Conservation (phyloP, 1,140 invertebrate species). For the Drosophila bocqueti region DNA sequence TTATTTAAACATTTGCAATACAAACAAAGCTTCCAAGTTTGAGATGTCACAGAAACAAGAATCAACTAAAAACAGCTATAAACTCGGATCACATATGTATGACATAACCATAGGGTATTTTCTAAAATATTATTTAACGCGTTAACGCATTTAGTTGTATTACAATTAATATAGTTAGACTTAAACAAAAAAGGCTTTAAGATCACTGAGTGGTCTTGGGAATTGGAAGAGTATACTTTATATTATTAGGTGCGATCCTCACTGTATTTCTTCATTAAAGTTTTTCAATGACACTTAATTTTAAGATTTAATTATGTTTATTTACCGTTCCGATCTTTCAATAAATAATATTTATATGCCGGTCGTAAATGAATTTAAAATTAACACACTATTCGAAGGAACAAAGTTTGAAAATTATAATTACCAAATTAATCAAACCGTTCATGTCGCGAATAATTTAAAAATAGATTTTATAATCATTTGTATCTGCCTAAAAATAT, state of each 20-base stretch:
- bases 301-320: background rate
- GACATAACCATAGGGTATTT: too few species aligned
- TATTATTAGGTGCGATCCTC: too few species aligned
- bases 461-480: background rate
- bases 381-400: background rate
- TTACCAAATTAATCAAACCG: background rate
- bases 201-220: background rate
- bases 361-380: background rate
- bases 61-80: too few species aligned
- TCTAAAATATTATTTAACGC: too few species aligned
- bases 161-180: too few species aligned
- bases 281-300: background rate
- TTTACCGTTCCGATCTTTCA: background rate
- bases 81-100: too few species aligned
- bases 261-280: too few species aligned
- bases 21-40: too few species aligned
- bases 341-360: background rate
- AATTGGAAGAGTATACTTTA: background rate
- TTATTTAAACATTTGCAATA: too few species aligned
- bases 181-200: background rate
- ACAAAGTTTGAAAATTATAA: background rate
- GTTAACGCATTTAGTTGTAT: too few species aligned
- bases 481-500: too few species aligned
- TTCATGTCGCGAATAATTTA: background rate
- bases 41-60: too few species aligned